Evolutionary conservation across 2,113 vertebrate species (phyloP).

Genomic region (Apaloderma vittatum): DNA sequence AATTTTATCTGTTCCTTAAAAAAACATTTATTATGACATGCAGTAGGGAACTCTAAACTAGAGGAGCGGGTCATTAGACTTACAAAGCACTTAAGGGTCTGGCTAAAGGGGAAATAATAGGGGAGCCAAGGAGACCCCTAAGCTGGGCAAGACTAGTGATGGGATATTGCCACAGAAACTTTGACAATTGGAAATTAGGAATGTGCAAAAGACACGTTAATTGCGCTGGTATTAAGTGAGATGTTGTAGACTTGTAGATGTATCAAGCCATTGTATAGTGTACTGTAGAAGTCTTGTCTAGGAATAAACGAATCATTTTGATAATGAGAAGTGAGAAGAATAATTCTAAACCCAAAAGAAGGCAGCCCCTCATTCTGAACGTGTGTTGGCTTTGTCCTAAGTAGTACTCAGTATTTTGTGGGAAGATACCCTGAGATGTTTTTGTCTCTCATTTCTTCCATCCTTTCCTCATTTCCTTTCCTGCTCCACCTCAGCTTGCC

Average conservation of each 20-base stretch:
- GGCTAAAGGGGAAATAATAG: background rate
- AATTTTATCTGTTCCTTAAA: background rate
- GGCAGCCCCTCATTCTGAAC: background rate
- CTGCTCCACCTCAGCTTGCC: background rate
- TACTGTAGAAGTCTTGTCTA: background rate
- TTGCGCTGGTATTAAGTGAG: background rate
- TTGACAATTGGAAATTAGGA: background rate
- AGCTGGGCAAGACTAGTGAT: background rate
- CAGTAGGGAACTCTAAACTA: background rate
- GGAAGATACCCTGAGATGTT: background rate
- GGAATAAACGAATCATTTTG: background rate
- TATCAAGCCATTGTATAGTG: background rate
- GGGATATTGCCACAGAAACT: background rate
- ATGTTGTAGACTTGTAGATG: background rate
- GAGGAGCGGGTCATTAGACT: background rate
- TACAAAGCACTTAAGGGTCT: background rate
- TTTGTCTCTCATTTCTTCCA: background rate
- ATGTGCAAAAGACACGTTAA: accelerated
- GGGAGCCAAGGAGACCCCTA: background rate
- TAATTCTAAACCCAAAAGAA: background rate
- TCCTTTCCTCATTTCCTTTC: background rate
- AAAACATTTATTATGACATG: background rate
- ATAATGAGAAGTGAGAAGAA: background rate
- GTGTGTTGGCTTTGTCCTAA: background rate
- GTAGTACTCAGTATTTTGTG: background rate